Base-by-base conservation (phyloP, 2,113 vertebrate species). In the Dermatemys mawii region DNA sequence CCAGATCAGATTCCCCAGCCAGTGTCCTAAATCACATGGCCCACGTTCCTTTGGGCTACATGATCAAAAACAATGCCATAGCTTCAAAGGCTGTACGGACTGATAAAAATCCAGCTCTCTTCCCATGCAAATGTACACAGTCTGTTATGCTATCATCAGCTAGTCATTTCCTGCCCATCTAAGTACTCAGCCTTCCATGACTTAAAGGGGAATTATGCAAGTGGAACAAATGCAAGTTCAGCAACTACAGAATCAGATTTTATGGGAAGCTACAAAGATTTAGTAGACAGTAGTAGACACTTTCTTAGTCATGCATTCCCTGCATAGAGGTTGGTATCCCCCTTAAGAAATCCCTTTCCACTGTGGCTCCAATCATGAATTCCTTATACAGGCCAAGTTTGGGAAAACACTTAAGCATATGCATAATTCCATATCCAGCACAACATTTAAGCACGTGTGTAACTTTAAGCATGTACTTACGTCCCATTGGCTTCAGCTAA, bases 1-100 rank as follows among this genome's bases (percentile, higher is more conserved):
- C 17, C 97, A 94, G 95, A 90, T 96, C 96, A 96, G 96, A 95
- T 96, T 97, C 96, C 90, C 94, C 95, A 91, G 96, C 96, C 94
- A 96, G 94, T 96, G 96, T 95, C 93, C 95, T 95, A 96, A 97
- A 94, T 91, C 94, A 93, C 95, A 95, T 96, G 93, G 92, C 93
- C 95, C 96, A 89, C 94, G 93, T 97, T 88, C 96, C 97, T 93
- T 95, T 93, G 0, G 1, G 83, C 38, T 95, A 79, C 49, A 0
- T 92, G 94, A 83, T 91, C 87, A 91, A 90, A 94, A 95, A n/a
- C 21, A 50, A 5, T 92, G 87, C 83, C 6, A 0, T 87, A 8
- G 78, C 7, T 3, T 79, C 80, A 84, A 92, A 85, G 93, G 81
- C 53, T 2, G 13, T 83, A 83, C 89, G 78, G 90, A 87, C 51